Conservation (phyloP, 2,797 vertebrate genomes). For the Xiphorhynchus erythropygius region DNA sequence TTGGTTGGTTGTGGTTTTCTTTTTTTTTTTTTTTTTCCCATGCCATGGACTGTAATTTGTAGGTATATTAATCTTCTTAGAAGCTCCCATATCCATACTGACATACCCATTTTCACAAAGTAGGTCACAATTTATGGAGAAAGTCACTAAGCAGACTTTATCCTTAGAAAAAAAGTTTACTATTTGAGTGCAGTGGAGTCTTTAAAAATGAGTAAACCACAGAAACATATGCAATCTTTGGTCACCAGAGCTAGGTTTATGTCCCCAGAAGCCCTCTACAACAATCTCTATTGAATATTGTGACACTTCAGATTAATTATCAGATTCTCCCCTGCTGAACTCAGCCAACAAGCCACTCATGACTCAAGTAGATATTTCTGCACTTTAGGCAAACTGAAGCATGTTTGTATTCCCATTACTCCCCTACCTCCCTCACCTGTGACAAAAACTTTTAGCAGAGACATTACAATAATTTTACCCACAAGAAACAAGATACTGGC, state of each 20-base stretch:
- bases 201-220: conserved; percentile 32
- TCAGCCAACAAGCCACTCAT: background rate
- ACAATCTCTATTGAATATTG: background rate
- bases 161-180: background rate
- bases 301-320: conserved; percentile 58
- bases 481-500: background rate
- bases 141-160: background rate
- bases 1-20: background rate
- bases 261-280: background rate
- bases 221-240: background rate
- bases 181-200: background rate
- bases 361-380: conserved; percentile 38
- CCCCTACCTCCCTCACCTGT: background rate
- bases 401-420: background rate
- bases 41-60: background rate
- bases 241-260: background rate
- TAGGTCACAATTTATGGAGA: background rate
- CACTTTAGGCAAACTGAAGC: background rate
- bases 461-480: background rate
- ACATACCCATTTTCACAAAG: background rate
- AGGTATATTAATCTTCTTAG: background rate
- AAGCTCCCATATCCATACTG: background rate
- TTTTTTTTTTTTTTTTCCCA: background rate
- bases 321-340: conserved; percentile 14
- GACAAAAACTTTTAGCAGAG: conserved; percentile 9